Evolutionary conservation across 2,888 invertebrate genomes (phyloP).

Genomic region (Rapana venosa): DNA sequence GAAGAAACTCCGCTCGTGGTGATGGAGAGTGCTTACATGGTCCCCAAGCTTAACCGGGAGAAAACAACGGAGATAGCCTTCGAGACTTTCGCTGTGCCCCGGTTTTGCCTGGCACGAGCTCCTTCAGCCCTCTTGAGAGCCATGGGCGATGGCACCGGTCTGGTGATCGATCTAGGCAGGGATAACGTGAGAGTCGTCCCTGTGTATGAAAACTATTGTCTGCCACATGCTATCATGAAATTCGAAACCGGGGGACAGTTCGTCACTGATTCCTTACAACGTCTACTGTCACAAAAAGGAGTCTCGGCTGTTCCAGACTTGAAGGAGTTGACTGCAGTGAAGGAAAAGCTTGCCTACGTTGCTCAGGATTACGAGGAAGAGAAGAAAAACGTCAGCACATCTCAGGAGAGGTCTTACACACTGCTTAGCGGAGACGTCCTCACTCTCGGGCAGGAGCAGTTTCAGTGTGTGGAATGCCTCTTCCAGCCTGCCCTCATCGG

Average conservation of each 20-base stretch:
- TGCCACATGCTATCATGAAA: neutral
- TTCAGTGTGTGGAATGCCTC: slow-evolving; percentile 23
- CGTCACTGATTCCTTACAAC: neutral
- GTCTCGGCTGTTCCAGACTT: neutral
- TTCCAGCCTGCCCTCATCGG: slow-evolving; percentile 14
- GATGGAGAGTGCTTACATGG: neutral
- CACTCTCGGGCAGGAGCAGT: slow-evolving; percentile 4
- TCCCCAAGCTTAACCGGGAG: neutral
- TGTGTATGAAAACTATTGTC: slow-evolving; percentile 3
- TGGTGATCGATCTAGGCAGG: slow-evolving; percentile 21
- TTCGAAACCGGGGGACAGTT: neutral
- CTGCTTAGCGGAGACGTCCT: neutral
- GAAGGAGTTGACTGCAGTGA: neutral
- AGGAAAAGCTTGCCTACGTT: slow-evolving; percentile 14
- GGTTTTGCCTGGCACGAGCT: neutral
- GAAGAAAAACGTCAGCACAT: neutral
- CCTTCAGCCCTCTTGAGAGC: neutral
- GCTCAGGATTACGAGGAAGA: slow-evolving; percentile 31
- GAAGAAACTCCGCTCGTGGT: neutral
- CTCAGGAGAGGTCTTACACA: slow-evolving; percentile 4
- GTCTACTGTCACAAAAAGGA: neutral
- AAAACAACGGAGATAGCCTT: neutral
- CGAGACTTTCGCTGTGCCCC: neutral
- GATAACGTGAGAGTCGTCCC: neutral
- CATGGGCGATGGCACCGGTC: neutral